Evolutionary conservation across 2,797 vertebrate genomes (phyloP), one percentile per base, ranked within the genome.

Genomic region (Hippocampus kuda): DNA sequence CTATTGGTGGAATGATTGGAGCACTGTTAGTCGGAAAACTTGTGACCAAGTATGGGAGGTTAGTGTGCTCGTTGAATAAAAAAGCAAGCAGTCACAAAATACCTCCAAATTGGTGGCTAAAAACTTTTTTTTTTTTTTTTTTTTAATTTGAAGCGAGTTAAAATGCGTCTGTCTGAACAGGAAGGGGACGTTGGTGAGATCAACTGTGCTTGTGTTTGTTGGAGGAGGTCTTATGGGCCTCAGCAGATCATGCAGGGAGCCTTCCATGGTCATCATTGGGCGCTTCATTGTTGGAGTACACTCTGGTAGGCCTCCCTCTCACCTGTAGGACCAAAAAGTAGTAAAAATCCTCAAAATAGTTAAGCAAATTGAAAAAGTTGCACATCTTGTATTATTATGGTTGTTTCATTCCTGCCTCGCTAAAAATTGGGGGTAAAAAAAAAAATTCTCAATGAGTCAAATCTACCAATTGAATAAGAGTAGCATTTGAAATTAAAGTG

Each of bases 31-130:
- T 95, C 4, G 91, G 93, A 63, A 71, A 73, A 59, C 90, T 94
- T 24, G 93, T 94, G 42, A 90, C 93, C 27, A 91, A 30, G 60
- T 95, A 88, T 0, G 93, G 94, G 85, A 94, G 95, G 94, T 96
- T 81, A 80, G 71, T 77, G 56, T 56, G 2, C 26, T 26, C 1
- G 18, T 38, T 15, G 38, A 27, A 13, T 53, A 5, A 20, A 5
- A 20, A 22, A 16, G 9, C 34, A 8, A 38, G 34, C 34, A 38
- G 48, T 38, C 27, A 41, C 20, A 38, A 61, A 61, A 22, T 12
- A 12, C 10, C 2, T 10, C 1, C 4, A n/a, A 11, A 22, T 64
- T 46, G 41, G n/a, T 5, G 27, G 22, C 7, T 54, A 54, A 54
- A 24, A 56, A 54, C 51, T 5, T 53, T 8, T n/a, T 54, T n/a